phyloP scores from a whole-genome alignment of 2,888 invertebrate genomes.

The Sericinus montela region DNA sequence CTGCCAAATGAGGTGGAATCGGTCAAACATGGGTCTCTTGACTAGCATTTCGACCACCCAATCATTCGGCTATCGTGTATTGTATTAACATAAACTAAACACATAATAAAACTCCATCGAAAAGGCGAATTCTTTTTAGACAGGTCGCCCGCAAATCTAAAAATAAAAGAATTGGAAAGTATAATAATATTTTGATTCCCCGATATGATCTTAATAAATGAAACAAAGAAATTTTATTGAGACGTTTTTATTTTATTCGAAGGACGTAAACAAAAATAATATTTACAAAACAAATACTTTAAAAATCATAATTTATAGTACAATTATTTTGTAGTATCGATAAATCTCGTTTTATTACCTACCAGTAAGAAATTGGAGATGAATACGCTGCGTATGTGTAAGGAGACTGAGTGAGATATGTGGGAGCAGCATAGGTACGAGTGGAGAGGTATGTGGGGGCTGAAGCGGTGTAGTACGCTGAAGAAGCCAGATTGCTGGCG shows the following conservation, averaged over 20 bases:
- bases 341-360: background rate
- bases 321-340: background rate
- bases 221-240: background rate
- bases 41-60: too few relatives aligned
- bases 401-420: slow-evolving; percentile 21
- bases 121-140: too few relatives aligned
- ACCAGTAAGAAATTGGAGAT: slow-evolving; percentile 20
- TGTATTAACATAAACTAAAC: too few relatives aligned
- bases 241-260: slow-evolving; percentile 15
- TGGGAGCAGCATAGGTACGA: slow-evolving; percentile 25
- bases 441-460: slow-evolving; percentile 25
- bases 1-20: too few relatives aligned
- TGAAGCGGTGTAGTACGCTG: too few relatives aligned
- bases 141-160: too few relatives aligned
- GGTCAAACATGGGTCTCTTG: too few relatives aligned
- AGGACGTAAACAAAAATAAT: slow-evolving; percentile 20
- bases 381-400: slow-evolving; percentile 26
- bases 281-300: slow-evolving; percentile 20
- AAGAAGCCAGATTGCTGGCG: slow-evolving; percentile 29
- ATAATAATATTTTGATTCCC: too few relatives aligned
- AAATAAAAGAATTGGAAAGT: too few relatives aligned
- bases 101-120: too few relatives aligned
- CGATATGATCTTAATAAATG: too few relatives aligned
- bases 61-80: too few relatives aligned
- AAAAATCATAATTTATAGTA: slow-evolving; percentile 5